A percentile compares a stretch with the other conserved stretches of the same genome.
phyloP scores from a whole-genome alignment of 2,888 invertebrate genomes.

The Maniola hyperantus region DNA sequence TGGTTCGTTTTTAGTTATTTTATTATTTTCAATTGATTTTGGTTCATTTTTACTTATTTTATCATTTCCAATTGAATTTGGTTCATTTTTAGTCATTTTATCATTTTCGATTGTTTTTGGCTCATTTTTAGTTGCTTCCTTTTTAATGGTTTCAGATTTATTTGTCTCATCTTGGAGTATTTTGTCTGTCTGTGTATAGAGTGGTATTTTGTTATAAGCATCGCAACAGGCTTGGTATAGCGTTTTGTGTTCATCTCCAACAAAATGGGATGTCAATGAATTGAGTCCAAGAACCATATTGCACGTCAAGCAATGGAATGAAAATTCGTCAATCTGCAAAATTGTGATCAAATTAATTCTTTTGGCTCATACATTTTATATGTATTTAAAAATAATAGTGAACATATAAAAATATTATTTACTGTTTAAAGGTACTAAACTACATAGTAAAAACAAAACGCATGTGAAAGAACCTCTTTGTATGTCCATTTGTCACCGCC shows the following conservation, averaged over 20 bases:
- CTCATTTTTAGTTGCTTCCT: slow-evolving; percentile 3
- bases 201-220: not conserved
- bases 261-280: slow-evolving; percentile 43
- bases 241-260: slow-evolving; percentile 41
- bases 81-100: not conserved
- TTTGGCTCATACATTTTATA: not conserved
- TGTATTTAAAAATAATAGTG: too few species aligned
- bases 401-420: too few species aligned
- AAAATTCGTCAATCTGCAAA: slow-evolving; percentile 52
- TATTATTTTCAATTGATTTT: not conserved
- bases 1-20: not conserved
- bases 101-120: not conserved
- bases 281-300: slow-evolving; percentile 43
- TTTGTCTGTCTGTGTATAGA: not conserved
- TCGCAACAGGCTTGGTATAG: slow-evolving; percentile 38
- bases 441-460: too few species aligned
- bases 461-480: too few species aligned
- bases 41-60: not conserved
- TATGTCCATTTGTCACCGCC: too few species aligned
- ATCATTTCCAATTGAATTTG: not conserved
- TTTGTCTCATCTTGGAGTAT: not conserved
- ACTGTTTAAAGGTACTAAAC: too few species aligned
- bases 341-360: not conserved
- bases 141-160: not conserved
- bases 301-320: slow-evolving; percentile 59